Evolutionary conservation across 2,888 invertebrate species (phyloP), one percentile per base, ranked within the genome.

Genomic region (Lomographa bimaculata): DNA sequence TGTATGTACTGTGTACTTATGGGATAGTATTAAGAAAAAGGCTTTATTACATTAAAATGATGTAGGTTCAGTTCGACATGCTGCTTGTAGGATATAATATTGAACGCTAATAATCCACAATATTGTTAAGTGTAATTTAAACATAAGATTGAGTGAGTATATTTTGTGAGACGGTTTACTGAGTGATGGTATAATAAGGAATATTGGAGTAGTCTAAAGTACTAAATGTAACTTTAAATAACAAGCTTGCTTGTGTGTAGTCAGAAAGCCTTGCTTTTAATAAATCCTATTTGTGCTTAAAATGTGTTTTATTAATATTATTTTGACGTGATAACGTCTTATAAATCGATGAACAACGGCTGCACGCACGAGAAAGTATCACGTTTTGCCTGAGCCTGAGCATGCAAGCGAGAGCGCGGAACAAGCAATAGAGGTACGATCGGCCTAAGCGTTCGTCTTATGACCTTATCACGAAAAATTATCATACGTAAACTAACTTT

Each of bases 81-180:
- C 26, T 20, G 17, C 26, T 39, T 42, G 11, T 42, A 27, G 21
- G 17, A 17, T 25, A 12, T 23, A 27, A 12, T 30, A 30, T n/a
- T 9, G n/a, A n/a, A n/a, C n/a, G n/a, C n/a, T n/a, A n/a, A n/a
- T n/a, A n/a, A n/a, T n/a, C n/a, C n/a, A n/a, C n/a, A n/a, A n/a
- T 62, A 57, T 53, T 54, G 40, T 50, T 57, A 50, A 10, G 32
- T 35, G 36, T 46, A 28, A 36, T 37, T 51, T 61, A 54, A 50
- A 29, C 19, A 50, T 56, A 63, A 61, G 60, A 59, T 50, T 59
- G 65, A 61, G 54, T 59, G 65, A 61, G 54, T 57, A 71, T 79
- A 81, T 82, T 81, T 83, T 81, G 64, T 60, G 75, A 77, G 62
- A 68, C 52, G 66, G 67, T 80, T 77, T 80, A 75, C 62, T 64